Evolutionary conservation across 2,113 vertebrate species (phyloP), one percentile per base, ranked within the genome.

Genomic region (Brachypteracias leptosomus): DNA sequence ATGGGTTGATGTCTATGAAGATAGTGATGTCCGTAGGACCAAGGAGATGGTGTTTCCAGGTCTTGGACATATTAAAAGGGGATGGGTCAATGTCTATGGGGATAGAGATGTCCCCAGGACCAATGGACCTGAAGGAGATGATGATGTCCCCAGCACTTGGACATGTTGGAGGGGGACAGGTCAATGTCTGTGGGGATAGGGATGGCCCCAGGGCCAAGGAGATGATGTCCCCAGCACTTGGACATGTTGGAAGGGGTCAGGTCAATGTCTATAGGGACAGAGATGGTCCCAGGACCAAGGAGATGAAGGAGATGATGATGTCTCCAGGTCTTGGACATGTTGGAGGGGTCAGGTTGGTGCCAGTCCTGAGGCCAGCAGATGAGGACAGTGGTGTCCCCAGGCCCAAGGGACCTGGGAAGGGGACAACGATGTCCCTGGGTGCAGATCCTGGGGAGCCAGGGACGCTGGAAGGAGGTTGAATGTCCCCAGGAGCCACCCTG

Each of bases 321-420:
- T 44, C 25, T 46, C 19, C 55, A 42, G 21, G 66, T 16, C 22
- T 26, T 47, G 26, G 15, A 7, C 29, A 10, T 31, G 7, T 22
- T 20, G 52, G 52, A 68, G 28, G n/a, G 28, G 42, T 33, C 51
- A 31, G 31, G 16, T 6, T 10, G 49, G 19, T 20, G 33, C 33
- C 0, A 2, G 6, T 61, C 31, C 36, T 24, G 31, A 25, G 35
- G 35, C 26, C 0, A 0, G 10, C 5, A 5, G 13, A 21, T 44
- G 84, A 44, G 31, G 62, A 42, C 29, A 9, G 0, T 0, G 2
- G 29, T 4, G 58, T 61, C 59, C 65, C 52, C 58, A 10, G 35
- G 63, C 6, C 6, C 4, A 3, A 36, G 62, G 51, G 67, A 26
- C 17, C 2, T 8, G 11, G 47, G 3, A 7, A 16, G n/a, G 58